These are phyloP conservation scores for Ditula angustiorana DNA, from an alignment of 2,888 invertebrate genomes.

Conservation along the genomic window DNA sequence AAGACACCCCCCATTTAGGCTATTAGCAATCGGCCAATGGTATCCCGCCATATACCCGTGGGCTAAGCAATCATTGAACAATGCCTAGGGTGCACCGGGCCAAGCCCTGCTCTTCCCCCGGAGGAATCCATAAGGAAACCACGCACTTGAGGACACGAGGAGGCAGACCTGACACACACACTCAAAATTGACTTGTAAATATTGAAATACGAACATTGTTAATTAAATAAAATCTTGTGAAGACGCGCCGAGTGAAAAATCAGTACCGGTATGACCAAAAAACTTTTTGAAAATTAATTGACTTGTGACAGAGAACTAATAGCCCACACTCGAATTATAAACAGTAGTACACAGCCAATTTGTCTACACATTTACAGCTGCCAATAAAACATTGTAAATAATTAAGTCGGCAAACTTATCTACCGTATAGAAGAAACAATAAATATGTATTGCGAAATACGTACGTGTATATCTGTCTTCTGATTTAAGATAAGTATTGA, in stretches of 20 bases:
- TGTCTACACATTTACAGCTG: conserved; percentile 12
- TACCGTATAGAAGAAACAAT: conserved; percentile 12
- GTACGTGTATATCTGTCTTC: neutral
- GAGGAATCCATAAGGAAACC: too few species aligned
- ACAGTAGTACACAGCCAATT: conserved; percentile 16
- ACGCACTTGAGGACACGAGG: too few species aligned
- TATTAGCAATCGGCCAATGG: too few species aligned
- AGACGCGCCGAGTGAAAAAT: neutral
- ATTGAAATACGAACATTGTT: too few species aligned
- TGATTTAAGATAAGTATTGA: neutral
- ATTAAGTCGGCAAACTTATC: conserved; percentile 24
- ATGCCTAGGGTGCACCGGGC: neutral
- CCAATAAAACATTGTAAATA: conserved; percentile 31
- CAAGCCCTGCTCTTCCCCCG: too few species aligned
- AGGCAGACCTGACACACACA: too few species aligned
- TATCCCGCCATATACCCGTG: too few species aligned
- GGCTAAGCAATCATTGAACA: neutral
- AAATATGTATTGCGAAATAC: conserved; percentile 27
- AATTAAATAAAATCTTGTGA: neutral
- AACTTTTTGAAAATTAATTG: neutral
- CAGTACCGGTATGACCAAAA: neutral
- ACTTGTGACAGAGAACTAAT: neutral
- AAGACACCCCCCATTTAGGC: too few species aligned
- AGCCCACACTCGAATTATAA: neutral
- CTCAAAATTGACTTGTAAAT: too few species aligned